Base-by-base conservation (phyloP, 2,113 vertebrate genomes). In the Thunnus thynnus region DNA sequence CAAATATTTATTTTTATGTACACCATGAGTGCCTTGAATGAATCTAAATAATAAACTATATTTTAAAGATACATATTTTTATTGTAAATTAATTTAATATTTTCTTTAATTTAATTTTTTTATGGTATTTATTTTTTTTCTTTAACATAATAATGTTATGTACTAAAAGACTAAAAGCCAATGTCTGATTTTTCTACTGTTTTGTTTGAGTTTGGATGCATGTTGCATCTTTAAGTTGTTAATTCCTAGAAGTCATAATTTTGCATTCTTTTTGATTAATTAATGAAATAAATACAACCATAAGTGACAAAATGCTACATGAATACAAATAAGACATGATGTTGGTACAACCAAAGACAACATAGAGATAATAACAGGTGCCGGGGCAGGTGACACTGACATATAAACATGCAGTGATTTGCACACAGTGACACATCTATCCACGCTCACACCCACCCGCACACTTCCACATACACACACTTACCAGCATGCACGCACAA, bases 331-430 rank as follows among this genome's bases (percentile, higher is more conserved):
- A 13, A 5, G 6, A 51, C 48, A 56, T 13, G 20, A 51, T 11
- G 13, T 16, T 14, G 30, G 7, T 20, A 8, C n/a, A 41, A 25
- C 11, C 2, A 9, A 2, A 69, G 57, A 50, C 20, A 65, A 74
- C 25, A 61, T 25, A 65, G 13, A 0, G 17, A 44, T 46, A 14
- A 76, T 7, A 75, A 79, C 41, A 61, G 36, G n/a, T 20, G 17
- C 44, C 9, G 16, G 61, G 57, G 48, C 65, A 76, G 76, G 47
- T 64, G 72, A 71, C 78, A 72, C 62, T 57, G 64, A 78, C 78
- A 62, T 36, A 30, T 30, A 4, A 3, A 30, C n/a, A 3, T 52
- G 13, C 57, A 55, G 25, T 60, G 22, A 76, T 71, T 46, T 51
- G 54, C 62, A 68, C 32, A 60, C 25, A 61, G 18, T 22, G 36